phyloP scores from a whole-genome alignment of 2,113 vertebrate species.

The Eonycteris spelaea region DNA sequence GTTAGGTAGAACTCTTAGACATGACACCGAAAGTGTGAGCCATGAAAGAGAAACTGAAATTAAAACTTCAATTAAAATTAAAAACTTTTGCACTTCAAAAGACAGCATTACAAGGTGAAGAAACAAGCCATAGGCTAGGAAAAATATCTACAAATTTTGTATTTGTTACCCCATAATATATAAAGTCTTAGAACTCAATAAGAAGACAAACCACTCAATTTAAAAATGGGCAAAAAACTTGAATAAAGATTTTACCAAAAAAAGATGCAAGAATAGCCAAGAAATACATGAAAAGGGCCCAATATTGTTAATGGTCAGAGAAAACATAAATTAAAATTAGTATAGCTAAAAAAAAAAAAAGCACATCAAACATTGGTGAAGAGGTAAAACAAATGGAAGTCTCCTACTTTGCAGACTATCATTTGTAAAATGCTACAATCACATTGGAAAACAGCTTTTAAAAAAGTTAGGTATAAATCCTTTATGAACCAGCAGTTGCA shows the following conservation, averaged over 20 bases:
- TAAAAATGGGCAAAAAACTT: not conserved
- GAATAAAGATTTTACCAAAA: not conserved
- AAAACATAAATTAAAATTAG: not conserved
- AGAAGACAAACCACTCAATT: too few relatives aligned
- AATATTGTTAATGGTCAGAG: not conserved
- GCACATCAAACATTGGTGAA: not conserved
- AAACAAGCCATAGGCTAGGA: not conserved
- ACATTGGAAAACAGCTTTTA: not conserved
- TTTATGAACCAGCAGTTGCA: not conserved
- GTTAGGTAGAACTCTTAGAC: not conserved
- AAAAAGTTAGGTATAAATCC: not conserved
- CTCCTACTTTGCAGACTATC: too few relatives aligned
- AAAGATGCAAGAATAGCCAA: not conserved
- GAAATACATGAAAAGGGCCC: not conserved
- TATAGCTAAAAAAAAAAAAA: not conserved
- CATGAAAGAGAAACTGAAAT: not conserved
- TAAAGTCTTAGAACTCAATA: not conserved
- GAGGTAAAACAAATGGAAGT: not conserved
- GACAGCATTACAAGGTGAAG: not conserved
- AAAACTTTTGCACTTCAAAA: not conserved
- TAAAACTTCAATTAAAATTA: not conserved
- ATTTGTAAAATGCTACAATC: not conserved
- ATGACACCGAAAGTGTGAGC: not conserved
- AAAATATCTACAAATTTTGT: not conserved
- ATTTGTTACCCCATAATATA: not conserved